phyloP scores from a whole-genome alignment of 2,888 invertebrate genomes.

The Lordiphosa andalusiaca region DNA sequence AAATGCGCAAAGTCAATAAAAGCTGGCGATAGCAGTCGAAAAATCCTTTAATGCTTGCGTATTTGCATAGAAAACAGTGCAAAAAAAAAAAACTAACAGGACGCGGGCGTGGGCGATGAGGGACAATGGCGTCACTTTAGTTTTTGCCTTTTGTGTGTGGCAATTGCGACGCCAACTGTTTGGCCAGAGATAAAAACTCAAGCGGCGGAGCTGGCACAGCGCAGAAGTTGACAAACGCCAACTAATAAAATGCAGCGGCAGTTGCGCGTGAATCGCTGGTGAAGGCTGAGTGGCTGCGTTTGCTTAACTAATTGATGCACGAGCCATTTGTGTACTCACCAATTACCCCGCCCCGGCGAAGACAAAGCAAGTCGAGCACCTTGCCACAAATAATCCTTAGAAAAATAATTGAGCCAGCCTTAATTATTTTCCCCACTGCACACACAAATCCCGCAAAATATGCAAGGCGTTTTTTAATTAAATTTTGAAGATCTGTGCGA shows the following conservation, averaged over 20 bases:
- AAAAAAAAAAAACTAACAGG: constrained; percentile 5
- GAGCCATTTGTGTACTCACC: constrained; percentile 46
- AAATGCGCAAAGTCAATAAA: constrained; percentile 68
- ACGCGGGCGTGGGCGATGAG: constrained; percentile 15
- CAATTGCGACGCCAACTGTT: constrained; percentile 60
- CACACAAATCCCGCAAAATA: constrained; percentile 29
- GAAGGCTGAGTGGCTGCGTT: constrained; percentile 60
- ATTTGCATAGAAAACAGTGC: constrained; percentile 53
- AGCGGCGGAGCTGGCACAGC: not conserved
- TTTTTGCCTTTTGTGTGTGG: constrained; percentile 55
- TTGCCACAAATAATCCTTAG: too few relatives aligned
- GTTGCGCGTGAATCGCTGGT: constrained; percentile 22
- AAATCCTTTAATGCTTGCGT: constrained; percentile 63
- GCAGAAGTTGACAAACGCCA: constrained; percentile 14
- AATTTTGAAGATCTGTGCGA: constrained; percentile 55
- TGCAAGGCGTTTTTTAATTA: constrained; percentile 65
- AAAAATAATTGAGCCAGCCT: not conserved
- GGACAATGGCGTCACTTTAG: constrained; percentile 61
- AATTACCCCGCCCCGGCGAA: constrained; percentile 30
- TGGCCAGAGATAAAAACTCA: constrained; percentile 56
- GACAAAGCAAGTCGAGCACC: not conserved
- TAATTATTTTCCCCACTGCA: not conserved
- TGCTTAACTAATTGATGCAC: constrained; percentile 70
- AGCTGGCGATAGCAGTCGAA: constrained; percentile 38
- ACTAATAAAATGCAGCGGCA: constrained; percentile 27